phyloP scores from a whole-genome alignment of 1,140 invertebrate genomes.

The Trichomalopsis sarcophagae region DNA sequence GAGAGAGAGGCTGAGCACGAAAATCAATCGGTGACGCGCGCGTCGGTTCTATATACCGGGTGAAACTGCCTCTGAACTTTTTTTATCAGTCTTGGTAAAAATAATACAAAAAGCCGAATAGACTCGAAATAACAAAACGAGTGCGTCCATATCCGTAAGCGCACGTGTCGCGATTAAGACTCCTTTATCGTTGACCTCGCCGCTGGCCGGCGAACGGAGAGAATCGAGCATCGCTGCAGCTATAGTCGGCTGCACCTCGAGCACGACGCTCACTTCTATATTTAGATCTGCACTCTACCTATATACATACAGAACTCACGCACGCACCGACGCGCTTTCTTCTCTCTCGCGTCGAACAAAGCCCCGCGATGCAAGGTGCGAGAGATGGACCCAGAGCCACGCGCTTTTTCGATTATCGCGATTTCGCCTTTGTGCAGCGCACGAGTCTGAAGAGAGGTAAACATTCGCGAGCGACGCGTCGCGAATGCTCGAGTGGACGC shows the following conservation, averaged over 20 bases:
- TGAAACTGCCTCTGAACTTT: too few relatives aligned
- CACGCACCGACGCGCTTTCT: constrained; percentile 67
- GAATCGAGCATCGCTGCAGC: constrained; percentile 55
- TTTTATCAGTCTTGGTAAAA: neutral
- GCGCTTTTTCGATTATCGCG: neutral
- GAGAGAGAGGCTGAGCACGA: neutral
- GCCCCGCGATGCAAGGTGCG: constrained; percentile 56
- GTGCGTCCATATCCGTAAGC: neutral
- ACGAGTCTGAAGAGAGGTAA: too few relatives aligned
- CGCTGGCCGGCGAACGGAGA: constrained; percentile 15
- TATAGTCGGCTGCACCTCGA: constrained; percentile 62
- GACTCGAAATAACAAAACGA: neutral
- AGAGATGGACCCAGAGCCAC: neutral
- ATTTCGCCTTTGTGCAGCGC: too few relatives aligned
- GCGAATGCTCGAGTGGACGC: too few relatives aligned
- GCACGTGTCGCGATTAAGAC: constrained; percentile 21
- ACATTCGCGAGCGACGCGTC: too few relatives aligned
- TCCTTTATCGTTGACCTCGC: constrained; percentile 41
- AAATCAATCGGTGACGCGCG: neutral
- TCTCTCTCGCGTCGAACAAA: constrained; percentile 66
- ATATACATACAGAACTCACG: neutral
- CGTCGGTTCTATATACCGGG: neutral
- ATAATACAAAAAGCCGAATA: neutral
- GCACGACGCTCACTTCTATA: constrained; percentile 73
- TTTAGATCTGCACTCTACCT: constrained; percentile 67